Percentiles rank a stretch among this genome's conserved stretches.
phyloP scores from a whole-genome alignment of 2,888 invertebrate genomes.

The Epistrophella euchroma region DNA sequence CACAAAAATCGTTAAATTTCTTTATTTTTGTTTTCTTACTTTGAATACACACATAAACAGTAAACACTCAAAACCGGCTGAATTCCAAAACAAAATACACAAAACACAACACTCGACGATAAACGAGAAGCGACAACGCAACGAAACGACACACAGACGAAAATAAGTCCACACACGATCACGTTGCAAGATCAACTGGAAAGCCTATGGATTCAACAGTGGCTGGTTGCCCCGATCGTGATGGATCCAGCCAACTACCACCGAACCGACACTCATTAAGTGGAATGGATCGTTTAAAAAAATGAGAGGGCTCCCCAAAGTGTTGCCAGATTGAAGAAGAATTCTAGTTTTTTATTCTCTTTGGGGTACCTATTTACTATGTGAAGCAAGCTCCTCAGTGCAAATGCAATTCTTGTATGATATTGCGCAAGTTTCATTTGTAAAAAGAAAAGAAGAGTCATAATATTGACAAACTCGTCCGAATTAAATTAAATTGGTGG shows the following conservation, averaged over 20 bases:
- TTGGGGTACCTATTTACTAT: not conserved
- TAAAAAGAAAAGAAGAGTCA: too few species aligned
- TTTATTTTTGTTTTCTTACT: slow-evolving; percentile 24
- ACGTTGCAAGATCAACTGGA: slow-evolving; percentile 76
- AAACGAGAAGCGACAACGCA: not conserved
- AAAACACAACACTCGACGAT: slow-evolving; percentile 16
- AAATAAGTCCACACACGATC: slow-evolving; percentile 67
- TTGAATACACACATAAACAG: slow-evolving; percentile 38
- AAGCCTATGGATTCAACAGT: slow-evolving; percentile 62
- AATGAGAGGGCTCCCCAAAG: slow-evolving; percentile 7
- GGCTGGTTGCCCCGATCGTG: slow-evolving; percentile 15
- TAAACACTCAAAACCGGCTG: slow-evolving; percentile 67
- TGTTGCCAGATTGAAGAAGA: slow-evolving; percentile 7
- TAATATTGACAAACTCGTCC: not conserved
- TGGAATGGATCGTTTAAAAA: slow-evolving; percentile 12
- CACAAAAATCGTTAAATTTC: slow-evolving; percentile 46
- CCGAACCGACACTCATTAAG: too few species aligned
- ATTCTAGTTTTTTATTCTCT: not conserved
- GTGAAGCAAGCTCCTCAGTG: not conserved
- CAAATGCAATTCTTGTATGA: not conserved
- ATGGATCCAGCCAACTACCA: not conserved
- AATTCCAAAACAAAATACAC: slow-evolving; percentile 54
- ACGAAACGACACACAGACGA: slow-evolving; percentile 19
- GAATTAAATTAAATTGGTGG: too few species aligned
- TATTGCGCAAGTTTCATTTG: too few species aligned